phyloP scores from a whole-genome alignment of 2,113 vertebrate genomes.

The Xiphias gladius region DNA sequence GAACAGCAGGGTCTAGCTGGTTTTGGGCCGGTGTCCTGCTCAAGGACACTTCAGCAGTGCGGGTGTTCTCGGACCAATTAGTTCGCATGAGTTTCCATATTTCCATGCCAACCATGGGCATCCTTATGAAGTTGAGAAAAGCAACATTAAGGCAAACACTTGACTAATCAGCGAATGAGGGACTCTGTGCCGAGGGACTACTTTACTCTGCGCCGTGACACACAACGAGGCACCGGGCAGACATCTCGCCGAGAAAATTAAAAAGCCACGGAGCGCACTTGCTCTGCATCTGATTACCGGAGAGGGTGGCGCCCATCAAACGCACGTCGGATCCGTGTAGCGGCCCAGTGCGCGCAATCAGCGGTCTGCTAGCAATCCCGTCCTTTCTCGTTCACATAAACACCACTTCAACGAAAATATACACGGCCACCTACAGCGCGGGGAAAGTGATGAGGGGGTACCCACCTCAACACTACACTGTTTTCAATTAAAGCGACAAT shows the following conservation, averaged over 20 bases:
- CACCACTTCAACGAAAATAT: slow-evolving; percentile 95
- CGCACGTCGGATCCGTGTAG: slow-evolving; percentile 74
- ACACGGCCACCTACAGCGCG: slow-evolving; percentile 95
- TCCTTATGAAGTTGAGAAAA: neutral
- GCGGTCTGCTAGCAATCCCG: slow-evolving; percentile 94
- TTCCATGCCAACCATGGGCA: neutral
- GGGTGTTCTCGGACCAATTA: neutral
- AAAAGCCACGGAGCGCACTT: slow-evolving; percentile 63
- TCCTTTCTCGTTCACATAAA: slow-evolving; percentile 94
- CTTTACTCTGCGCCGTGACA: slow-evolving; percentile 16
- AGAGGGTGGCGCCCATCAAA: slow-evolving; percentile 80
- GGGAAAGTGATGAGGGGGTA: slow-evolving; percentile 84
- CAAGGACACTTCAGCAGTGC: neutral
- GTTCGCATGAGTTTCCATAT: neutral
- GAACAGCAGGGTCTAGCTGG: neutral
- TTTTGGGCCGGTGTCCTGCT: neutral
- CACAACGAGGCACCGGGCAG: slow-evolving; percentile 11
- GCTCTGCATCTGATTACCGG: slow-evolving; percentile 79
- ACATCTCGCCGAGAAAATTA: slow-evolving; percentile 70
- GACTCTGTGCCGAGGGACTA: neutral
- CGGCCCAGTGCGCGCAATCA: slow-evolving; percentile 82
- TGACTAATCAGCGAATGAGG: neutral
- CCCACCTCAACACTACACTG: slow-evolving; percentile 76
- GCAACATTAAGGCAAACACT: neutral
- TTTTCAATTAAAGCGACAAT: slow-evolving; percentile 82